phyloP scores from a whole-genome alignment of 1,140 invertebrate species.

The Zaprionus nigranus region DNA sequence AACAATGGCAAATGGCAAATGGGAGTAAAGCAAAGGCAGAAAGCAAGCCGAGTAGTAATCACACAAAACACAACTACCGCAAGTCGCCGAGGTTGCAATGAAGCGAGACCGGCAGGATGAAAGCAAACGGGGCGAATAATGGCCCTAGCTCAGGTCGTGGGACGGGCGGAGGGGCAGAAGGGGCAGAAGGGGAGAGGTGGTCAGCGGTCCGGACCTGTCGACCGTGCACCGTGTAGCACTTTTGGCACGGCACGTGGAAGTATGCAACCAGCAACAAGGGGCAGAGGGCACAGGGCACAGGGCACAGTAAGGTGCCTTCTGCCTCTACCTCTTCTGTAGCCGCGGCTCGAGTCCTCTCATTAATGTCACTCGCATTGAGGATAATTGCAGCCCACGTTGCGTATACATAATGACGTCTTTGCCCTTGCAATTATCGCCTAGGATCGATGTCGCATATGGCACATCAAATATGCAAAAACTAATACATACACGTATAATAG shows the following conservation, averaged over 20 bases:
- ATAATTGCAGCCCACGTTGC: constrained; percentile 52
- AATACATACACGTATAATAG: no score
- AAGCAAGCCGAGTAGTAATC: constrained; percentile 21
- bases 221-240: constrained; percentile 15
- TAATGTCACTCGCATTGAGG: constrained; percentile 45
- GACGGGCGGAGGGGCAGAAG: not conserved
- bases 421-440: not conserved
- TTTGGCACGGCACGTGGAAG: constrained; percentile 58
- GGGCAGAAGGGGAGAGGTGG: not conserved
- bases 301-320: not conserved
- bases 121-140: constrained; percentile 45
- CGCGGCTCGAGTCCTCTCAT: constrained; percentile 24
- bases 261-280: constrained; percentile 28
- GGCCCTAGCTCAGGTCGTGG: constrained; percentile 3
- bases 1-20: constrained; percentile 28
- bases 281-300: not conserved
- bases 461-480: not conserved
- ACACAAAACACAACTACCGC: constrained; percentile 57
- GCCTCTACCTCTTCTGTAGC: not conserved
- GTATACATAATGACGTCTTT: constrained; percentile 60
- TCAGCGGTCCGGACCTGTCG: constrained; percentile 7
- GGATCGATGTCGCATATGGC: constrained; percentile 7
- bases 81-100: constrained; percentile 69
- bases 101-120: constrained; percentile 67
- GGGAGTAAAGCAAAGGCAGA: constrained; percentile 6